A percentile compares a stretch with the other conserved stretches of the same genome.
Conservation (phyloP, 2,113 vertebrate genomes). For the Mola mola region DNA sequence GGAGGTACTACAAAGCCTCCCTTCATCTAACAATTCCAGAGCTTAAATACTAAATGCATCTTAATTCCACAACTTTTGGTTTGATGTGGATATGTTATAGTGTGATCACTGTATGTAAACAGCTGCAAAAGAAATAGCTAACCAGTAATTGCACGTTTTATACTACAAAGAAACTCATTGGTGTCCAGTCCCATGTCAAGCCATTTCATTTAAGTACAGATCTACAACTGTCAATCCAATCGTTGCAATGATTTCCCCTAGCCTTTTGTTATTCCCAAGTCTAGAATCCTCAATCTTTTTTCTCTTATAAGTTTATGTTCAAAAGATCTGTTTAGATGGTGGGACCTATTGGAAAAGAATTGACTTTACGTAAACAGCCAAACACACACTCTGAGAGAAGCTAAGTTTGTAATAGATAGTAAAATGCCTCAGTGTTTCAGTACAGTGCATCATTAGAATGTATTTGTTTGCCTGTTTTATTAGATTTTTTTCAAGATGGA, state of each 20-base stretch:
- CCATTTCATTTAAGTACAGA: conserved; percentile 32
- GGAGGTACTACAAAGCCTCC: conserved; percentile 17
- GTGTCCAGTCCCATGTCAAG: conserved; percentile 20
- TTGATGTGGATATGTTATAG: conserved; percentile 20
- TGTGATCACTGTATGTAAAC: conserved; percentile 37
- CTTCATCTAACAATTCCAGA: conserved; percentile 20
- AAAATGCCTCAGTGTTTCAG: conserved; percentile 25
- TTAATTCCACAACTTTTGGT: conserved; percentile 29
- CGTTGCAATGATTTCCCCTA: conserved; percentile 5
- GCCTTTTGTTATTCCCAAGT: conserved; percentile 16
- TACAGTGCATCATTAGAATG: conserved; percentile 41
- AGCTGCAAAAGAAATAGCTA: conserved; percentile 13
- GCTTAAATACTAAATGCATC: conserved; percentile 62
- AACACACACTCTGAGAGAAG: not conserved
- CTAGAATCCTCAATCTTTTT: conserved; percentile 4
- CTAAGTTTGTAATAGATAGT: not conserved
- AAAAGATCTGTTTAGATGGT: conserved; percentile 19
- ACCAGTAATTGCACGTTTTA: conserved; percentile 29
- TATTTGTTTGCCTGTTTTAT: conserved; percentile 16
- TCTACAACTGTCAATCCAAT: conserved; percentile 27
- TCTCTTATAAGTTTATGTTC: conserved; percentile 3
- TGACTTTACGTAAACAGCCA: conserved; percentile 34
- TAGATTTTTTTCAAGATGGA: not conserved
- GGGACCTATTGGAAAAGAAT: conserved; percentile 44
- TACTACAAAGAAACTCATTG: conserved; percentile 26